Evolutionary conservation across 2,888 invertebrate genomes (phyloP).

Genomic region (Eristalis tenax): DNA sequence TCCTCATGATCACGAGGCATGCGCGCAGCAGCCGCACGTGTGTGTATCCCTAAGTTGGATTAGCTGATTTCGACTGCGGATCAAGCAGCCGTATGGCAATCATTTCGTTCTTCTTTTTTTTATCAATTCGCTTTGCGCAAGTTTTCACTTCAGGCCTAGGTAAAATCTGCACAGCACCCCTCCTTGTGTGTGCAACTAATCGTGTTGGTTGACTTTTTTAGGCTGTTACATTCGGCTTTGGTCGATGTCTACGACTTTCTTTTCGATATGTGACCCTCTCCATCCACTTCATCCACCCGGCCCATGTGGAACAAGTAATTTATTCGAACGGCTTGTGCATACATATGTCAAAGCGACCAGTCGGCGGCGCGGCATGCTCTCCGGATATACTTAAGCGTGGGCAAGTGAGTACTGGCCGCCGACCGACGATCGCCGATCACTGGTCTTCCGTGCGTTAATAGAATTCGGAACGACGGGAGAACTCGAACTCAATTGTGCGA

Average conservation of each 20-base stretch:
- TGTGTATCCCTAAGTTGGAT: conserved; percentile 18
- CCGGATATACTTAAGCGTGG: conserved; percentile 34
- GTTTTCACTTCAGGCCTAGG: conserved; percentile 35
- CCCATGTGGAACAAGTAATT: conserved; percentile 35
- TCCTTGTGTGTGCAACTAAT: background rate
- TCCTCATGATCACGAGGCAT: background rate
- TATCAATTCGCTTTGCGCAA: conserved; percentile 28
- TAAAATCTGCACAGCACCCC: conserved; percentile 21
- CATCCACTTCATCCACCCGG: background rate
- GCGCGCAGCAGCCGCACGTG: conserved; percentile 5
- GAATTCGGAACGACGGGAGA: conserved; percentile 39
- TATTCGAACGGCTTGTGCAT: conserved; percentile 56
- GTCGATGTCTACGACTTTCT: conserved; percentile 58
- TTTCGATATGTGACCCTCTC: conserved; percentile 49
- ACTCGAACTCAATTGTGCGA: conserved; percentile 36
- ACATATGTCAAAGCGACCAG: conserved; percentile 43
- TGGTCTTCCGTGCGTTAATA: conserved; percentile 22
- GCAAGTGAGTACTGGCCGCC: conserved; percentile 24
- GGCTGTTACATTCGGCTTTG: conserved; percentile 20
- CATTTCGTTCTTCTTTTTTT: conserved; percentile 22
- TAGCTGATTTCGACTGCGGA: conserved; percentile 31
- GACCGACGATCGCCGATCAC: background rate
- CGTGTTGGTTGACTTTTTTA: conserved; percentile 15
- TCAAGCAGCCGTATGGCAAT: conserved; percentile 3
- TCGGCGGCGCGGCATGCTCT: background rate